Conservation (phyloP, 1,140 invertebrate genomes). For the Lasaia peninsularis region DNA sequence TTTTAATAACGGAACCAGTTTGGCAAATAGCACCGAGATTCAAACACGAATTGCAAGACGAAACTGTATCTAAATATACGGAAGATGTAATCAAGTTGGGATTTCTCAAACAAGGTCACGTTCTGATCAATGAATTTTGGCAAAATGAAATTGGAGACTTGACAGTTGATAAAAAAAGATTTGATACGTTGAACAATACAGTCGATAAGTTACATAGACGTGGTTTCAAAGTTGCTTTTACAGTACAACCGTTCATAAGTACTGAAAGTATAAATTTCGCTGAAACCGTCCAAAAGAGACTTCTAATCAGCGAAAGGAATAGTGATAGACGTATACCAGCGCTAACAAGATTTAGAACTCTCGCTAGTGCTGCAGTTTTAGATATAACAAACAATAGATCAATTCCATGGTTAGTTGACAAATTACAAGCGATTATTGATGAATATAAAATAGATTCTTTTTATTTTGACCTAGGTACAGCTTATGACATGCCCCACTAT, state of each 20-base stretch:
- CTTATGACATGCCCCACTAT: constrained; percentile 91
- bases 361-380: constrained; percentile 87
- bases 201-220: constrained; percentile 89
- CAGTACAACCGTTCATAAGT: constrained; percentile 91
- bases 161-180: constrained; percentile 83
- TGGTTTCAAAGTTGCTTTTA: constrained; percentile 90
- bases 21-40: constrained; percentile 87
- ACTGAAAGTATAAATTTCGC: constrained; percentile 89
- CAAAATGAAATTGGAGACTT: constrained; percentile 89
- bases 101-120: constrained; percentile 87
- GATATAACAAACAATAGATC: constrained; percentile 91
- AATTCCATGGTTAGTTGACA: constrained; percentile 87
- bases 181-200: constrained; percentile 86
- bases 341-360: constrained; percentile 85
- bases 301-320: constrained; percentile 84
- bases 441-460: constrained; percentile 92
- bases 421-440: constrained; percentile 83
- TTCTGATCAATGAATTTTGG: constrained; percentile 91
- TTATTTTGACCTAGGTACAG: constrained; percentile 93
- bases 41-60: constrained; percentile 81
- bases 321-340: constrained; percentile 86
- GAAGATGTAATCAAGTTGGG: constrained; percentile 87
- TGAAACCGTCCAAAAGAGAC: constrained; percentile 83
- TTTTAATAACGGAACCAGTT: constrained; percentile 87
- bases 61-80: constrained; percentile 87